A percentile compares a stretch with the other conserved stretches of the same genome.
Conservation (phyloP, 2,797 vertebrate genomes). For the Coregonus ussuriensis region DNA sequence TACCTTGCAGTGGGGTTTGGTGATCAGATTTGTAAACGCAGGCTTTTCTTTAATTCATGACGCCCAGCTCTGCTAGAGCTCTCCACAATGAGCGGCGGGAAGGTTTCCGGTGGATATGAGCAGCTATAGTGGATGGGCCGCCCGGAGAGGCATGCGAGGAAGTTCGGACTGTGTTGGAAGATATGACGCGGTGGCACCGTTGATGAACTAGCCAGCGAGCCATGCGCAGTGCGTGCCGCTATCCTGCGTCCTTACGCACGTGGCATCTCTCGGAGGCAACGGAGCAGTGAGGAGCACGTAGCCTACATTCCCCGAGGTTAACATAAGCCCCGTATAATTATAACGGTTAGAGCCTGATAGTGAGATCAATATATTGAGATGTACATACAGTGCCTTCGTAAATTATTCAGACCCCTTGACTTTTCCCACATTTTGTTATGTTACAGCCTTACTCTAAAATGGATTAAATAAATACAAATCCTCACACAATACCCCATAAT, state of each 20-base stretch:
- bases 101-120: slow-evolving; percentile 27
- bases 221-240: slow-evolving; percentile 24
- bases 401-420: neutral
- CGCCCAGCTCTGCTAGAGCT: slow-evolving; percentile 29
- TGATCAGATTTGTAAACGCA: neutral
- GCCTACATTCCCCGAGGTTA: too few relatives aligned
- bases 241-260: slow-evolving; percentile 18
- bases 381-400: too few relatives aligned
- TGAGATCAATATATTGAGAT: neutral
- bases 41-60: slow-evolving; percentile 39
- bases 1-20: slow-evolving; percentile 53
- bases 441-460: neutral
- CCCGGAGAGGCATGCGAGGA: slow-evolving; percentile 53
- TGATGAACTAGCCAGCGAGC: slow-evolving; percentile 25
- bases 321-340: neutral
- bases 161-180: slow-evolving; percentile 75
- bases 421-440: too few relatives aligned
- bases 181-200: slow-evolving; percentile 68
- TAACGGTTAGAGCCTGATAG: neutral
- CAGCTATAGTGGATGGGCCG: slow-evolving; percentile 44
- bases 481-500: too few relatives aligned
- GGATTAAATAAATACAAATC: too few relatives aligned
- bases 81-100: slow-evolving; percentile 9
- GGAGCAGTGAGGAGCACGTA: neutral
- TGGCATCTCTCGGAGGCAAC: neutral